Percentiles rank a stretch among this genome's conserved stretches.
Conservation (phyloP, 2,797 vertebrate genomes). For the Gadopsis marmoratus region DNA sequence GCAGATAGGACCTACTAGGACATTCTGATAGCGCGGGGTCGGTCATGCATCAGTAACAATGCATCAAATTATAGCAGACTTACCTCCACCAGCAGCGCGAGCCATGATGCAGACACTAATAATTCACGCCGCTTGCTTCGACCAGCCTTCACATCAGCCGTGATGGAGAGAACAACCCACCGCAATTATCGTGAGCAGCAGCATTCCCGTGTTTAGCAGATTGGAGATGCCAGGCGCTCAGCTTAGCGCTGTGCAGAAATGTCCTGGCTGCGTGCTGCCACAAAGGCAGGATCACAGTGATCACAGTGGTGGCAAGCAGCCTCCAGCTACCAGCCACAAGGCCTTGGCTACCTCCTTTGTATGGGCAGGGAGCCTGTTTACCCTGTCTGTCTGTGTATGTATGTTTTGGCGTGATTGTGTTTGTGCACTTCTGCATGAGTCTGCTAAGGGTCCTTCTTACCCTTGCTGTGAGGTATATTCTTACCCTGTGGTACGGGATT, state of each 20-base stretch:
- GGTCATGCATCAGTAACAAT: constrained; percentile 74
- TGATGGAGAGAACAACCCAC: constrained; percentile 53
- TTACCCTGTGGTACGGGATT: constrained; percentile 71
- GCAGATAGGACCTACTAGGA: constrained; percentile 57
- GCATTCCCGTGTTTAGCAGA: constrained; percentile 72
- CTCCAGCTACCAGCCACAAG: constrained; percentile 62
- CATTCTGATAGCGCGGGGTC: constrained; percentile 53
- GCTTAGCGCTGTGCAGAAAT: constrained; percentile 71
- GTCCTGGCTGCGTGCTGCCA: constrained; percentile 60
- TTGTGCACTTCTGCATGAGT: constrained; percentile 36
- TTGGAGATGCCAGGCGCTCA: constrained; percentile 68
- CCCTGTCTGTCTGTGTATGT: constrained; percentile 60
- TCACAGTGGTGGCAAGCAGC: constrained; percentile 50
- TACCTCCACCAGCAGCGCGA: constrained; percentile 61
- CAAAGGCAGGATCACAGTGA: constrained; percentile 69
- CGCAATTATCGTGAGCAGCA: constrained; percentile 65
- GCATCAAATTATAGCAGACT: constrained; percentile 72
- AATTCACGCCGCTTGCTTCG: constrained; percentile 67
- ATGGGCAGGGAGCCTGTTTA: constrained; percentile 62
- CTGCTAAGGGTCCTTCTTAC: constrained; percentile 47
- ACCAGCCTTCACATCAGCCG: constrained; percentile 56
- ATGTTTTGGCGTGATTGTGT: constrained; percentile 53
- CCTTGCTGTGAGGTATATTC: constrained; percentile 73
- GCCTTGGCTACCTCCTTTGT: constrained; percentile 62
- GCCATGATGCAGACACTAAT: constrained; percentile 57